Evolutionary conservation across 2,888 invertebrate species (phyloP).

Genomic region (Hirtodrosophila duncani): DNA sequence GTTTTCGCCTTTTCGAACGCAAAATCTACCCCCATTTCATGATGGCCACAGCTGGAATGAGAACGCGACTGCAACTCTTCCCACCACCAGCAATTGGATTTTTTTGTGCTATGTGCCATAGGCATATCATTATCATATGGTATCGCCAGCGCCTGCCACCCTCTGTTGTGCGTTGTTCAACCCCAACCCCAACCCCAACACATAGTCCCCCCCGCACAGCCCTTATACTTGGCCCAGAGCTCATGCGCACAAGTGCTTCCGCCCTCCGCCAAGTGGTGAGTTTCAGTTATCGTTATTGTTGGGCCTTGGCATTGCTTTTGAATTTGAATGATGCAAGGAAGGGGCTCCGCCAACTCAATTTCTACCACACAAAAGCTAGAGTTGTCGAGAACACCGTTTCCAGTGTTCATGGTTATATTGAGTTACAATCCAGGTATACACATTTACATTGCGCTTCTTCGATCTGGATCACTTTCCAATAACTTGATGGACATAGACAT

Average conservation of each 20-base stretch:
- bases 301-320: constrained; percentile 12
- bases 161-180: constrained; percentile 20
- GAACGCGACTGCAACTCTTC: constrained; percentile 8
- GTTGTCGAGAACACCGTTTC: background rate
- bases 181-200: constrained; percentile 16
- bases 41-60: constrained; percentile 42
- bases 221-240: too few relatives aligned
- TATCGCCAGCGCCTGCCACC: constrained; percentile 45
- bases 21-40: constrained; percentile 59
- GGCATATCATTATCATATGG: constrained; percentile 69
- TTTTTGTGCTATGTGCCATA: constrained; percentile 13
- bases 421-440: too few relatives aligned
- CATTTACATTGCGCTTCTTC: too few relatives aligned
- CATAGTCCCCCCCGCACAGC: constrained; percentile 16
- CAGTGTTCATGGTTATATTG: too few relatives aligned
- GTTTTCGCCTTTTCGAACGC: constrained; percentile 52
- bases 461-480: too few relatives aligned
- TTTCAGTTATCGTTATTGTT: too few relatives aligned
- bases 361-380: background rate
- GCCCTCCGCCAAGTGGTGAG: too few relatives aligned
- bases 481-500: too few relatives aligned
- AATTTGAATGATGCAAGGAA: constrained; percentile 3
- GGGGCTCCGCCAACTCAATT: too few relatives aligned
- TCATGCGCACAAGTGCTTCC: too few relatives aligned
- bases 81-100: constrained; percentile 68